Percentiles rank a stretch among this genome's conserved stretches.
Conservation (phyloP, 2,113 vertebrate genomes). For the Amia ocellicauda region DNA sequence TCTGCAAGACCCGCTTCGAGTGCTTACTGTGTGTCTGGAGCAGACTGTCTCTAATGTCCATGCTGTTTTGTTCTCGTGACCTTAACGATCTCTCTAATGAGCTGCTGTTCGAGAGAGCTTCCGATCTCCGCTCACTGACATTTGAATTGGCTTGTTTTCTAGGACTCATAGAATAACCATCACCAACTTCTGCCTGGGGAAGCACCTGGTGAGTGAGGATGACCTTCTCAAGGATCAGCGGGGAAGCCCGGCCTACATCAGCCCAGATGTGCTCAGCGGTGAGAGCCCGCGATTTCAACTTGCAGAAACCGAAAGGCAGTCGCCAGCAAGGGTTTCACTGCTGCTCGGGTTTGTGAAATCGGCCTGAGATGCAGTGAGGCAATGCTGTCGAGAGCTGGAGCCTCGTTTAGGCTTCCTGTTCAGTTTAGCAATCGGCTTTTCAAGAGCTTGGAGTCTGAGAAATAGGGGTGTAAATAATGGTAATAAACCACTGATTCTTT, state of each 20-base stretch:
- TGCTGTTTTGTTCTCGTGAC: too few species aligned
- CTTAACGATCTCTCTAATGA: too few species aligned
- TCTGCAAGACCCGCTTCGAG: too few species aligned
- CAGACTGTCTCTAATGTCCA: too few species aligned
- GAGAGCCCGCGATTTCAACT: constrained; percentile 32
- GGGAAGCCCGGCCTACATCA: constrained; percentile 97
- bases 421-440: constrained; percentile 33
- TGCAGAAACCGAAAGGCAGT: too few species aligned
- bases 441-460: constrained; percentile 31
- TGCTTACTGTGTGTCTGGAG: too few species aligned
- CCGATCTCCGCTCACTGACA: not conserved
- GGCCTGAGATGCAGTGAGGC: not conserved
- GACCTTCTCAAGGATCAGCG: constrained; percentile 98
- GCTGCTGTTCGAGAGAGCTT: too few species aligned
- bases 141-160: constrained; percentile 8
- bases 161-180: constrained; percentile 97
- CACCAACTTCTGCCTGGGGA: constrained; percentile 98
- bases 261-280: constrained; percentile 95
- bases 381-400: not conserved
- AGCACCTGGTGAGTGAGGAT: constrained; percentile 96
- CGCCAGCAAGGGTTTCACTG: rapidly evolving
- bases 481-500: too few species aligned
- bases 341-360: not conserved
- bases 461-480: too few species aligned
- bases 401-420: constrained; percentile 28